phyloP scores from a whole-genome alignment of 2,888 invertebrate species.

The Tanytarsus gracilentus region DNA sequence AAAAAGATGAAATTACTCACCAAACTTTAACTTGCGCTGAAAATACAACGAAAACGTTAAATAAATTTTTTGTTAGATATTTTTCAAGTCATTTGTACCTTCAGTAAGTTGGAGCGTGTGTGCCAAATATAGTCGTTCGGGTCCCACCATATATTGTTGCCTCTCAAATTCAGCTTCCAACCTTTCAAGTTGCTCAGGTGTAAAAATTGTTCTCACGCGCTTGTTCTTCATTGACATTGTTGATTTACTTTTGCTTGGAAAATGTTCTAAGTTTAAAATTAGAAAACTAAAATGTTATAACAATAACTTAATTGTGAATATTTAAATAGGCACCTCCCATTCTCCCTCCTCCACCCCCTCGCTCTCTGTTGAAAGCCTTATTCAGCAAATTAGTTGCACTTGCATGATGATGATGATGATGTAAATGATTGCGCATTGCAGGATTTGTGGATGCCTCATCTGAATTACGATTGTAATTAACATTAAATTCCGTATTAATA shows the following conservation, averaged over 20 bases:
- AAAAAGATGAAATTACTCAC: slow-evolving; percentile 54
- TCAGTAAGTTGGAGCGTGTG: slow-evolving; percentile 78
- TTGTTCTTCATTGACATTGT: slow-evolving; percentile 54
- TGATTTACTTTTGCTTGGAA: slow-evolving; percentile 15
- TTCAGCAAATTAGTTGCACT: slow-evolving; percentile 13
- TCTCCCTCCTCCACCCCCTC: slow-evolving; percentile 15
- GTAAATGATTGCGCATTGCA: slow-evolving; percentile 22
- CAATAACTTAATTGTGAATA: neutral
- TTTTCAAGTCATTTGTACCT: slow-evolving; percentile 40
- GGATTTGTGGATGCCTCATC: neutral
- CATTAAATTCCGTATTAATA: slow-evolving; percentile 14
- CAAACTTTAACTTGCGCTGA: slow-evolving; percentile 69
- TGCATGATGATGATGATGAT: no score
- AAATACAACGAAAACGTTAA: neutral
- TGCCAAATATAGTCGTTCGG: slow-evolving; percentile 85
- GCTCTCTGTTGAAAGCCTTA: slow-evolving; percentile 19
- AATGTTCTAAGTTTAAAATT: neutral
- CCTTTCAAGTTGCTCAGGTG: slow-evolving; percentile 88
- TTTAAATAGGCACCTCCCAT: neutral
- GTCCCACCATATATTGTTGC: slow-evolving; percentile 97
- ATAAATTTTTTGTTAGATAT: slow-evolving; percentile 31
- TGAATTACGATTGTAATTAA: slow-evolving; percentile 18
- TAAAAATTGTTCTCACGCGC: slow-evolving; percentile 90
- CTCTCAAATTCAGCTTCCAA: slow-evolving; percentile 90
- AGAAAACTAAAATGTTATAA: no score